Base-by-base conservation (phyloP, 2,113 vertebrate genomes). In the Rhinolophus ferrumequinum region DNA sequence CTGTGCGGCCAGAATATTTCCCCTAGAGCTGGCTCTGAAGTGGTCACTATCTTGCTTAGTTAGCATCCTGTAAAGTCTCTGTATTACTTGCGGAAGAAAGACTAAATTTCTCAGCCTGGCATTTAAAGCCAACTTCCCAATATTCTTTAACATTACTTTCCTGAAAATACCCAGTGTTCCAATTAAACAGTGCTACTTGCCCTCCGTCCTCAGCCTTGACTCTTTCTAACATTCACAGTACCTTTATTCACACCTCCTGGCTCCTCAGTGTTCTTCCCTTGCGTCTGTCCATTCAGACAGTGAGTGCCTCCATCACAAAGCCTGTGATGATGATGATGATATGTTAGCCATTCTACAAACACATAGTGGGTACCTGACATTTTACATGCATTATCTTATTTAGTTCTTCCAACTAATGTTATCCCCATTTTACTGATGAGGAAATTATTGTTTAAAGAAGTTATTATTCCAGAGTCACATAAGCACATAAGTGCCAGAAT, bases 231-330 rank as follows among this genome's bases (percentile, higher is more conserved):
- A 33, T 22, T n/a, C 30, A 30, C 76, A 66, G 66, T 76, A 81
- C 88, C 90, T 95, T 54, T 38, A 12, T 44, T 72, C 86, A 41
- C 28, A 67, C 44, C 85, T 86, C 66, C 80, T 50, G 72, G 52
- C 54, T 94, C 62, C n/a, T 88, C 3, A 28, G 84, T 64, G 52
- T 22, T 56, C 83, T 87, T 44, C 38, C 47, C 58, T 85, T 47
- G 22, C 38, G 19, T 76, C 60, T 79, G 60, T 38, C 21, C 41
- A 35, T 81, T 47, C 60, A 66, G 44, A 60, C 1, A 62, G 54
- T n/a, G 18, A 41, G 60, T 12, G 16, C 47, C 26, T 24, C 22
- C 54, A 50, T 93, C 96, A 97, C 84, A 96, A 96, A 97, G 80
- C 38, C 88, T 50, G 50, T 83, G 84, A 50, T 77, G 93, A 54